Conservation (phyloP, 1,140 invertebrate genomes). For the Epicauta chinensis region DNA sequence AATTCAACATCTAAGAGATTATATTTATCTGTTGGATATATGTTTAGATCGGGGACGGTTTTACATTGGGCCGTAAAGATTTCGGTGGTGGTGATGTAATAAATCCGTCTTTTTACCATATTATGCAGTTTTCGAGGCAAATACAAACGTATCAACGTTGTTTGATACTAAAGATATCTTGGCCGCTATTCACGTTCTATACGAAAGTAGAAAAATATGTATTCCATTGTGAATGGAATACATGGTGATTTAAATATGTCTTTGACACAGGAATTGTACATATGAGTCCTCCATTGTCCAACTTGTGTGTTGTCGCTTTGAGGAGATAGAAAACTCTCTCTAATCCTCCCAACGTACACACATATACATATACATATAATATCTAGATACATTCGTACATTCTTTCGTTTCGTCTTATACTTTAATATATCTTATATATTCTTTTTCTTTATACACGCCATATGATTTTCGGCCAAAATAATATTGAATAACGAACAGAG, state of each 20-base stretch:
- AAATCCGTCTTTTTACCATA: conserved; percentile 6
- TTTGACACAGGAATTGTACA: conserved; percentile 10
- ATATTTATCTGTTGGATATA: too few species aligned
- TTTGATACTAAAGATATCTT: conserved; percentile 12
- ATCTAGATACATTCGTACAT: conserved; percentile 8
- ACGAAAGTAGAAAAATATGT: conserved; percentile 17
- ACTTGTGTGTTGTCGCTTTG: conserved; percentile 8
- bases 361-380: conserved; percentile 7
- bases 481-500: too few species aligned
- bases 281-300: conserved; percentile 6
- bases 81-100: neutral
- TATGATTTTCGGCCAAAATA: too few species aligned
- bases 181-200: conserved; percentile 6
- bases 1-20: too few species aligned
- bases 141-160: conserved; percentile 4
- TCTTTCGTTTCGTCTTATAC: too few species aligned
- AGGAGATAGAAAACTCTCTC: conserved; percentile 4
- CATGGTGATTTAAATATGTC: conserved; percentile 15
- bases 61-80: too few species aligned
- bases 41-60: too few species aligned
- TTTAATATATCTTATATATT: too few species aligned
- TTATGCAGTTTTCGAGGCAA: conserved; percentile 1
- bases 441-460: too few species aligned
- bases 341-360: conserved; percentile 7
- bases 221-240: conserved; percentile 15